Evolutionary conservation across 2,113 vertebrate species (phyloP), one percentile per base, ranked within the genome.

Genomic region (Siniperca knerii): DNA sequence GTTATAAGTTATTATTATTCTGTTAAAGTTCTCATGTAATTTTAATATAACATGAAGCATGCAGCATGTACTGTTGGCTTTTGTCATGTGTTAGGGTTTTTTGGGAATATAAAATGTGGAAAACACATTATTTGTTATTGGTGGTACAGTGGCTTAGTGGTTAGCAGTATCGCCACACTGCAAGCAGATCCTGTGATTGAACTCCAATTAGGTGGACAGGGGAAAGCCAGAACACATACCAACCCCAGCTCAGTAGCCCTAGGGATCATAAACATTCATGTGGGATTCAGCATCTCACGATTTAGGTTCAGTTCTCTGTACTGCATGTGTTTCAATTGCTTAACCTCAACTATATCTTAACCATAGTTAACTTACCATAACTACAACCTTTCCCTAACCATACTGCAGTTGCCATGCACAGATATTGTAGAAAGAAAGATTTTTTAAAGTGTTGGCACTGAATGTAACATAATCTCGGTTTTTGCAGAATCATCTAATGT

Each of bases 1-100:
- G 6, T 33, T 62, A 67, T 29, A 33, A 71, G 25, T 29, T 57
- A n/a, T 64, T 79, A 20, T 77, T 29, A 48, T 46, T 82, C n/a
- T 58, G 10, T 8, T 40, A 8, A 61, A n/a, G 15, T 58, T 40
- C 11, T 9, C 21, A 21, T 40, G 33, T 21, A 3, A 21, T 81
- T 48, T 66, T 70, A 33, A 80, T 75, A 9, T 62, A 70, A 66
- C 11, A 66, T 42, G 25, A 44, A 67, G 62, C 40, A 20, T 50
- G 46, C 29, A 20, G 8, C 25, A 42, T 35, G 15, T 11, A 37
- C 4, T 52, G 54, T 6, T 13, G 37, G 50, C 25, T 55, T 65
- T n/a, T 66, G 57, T 58, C 8, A 5, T 42, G 46, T 35, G 25
- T 16, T 16, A 3, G 21, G n/a, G 46, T 44, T 75, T 50, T 42